phyloP scores from a whole-genome alignment of 1,140 invertebrate species.

The Bombus waltoni region DNA sequence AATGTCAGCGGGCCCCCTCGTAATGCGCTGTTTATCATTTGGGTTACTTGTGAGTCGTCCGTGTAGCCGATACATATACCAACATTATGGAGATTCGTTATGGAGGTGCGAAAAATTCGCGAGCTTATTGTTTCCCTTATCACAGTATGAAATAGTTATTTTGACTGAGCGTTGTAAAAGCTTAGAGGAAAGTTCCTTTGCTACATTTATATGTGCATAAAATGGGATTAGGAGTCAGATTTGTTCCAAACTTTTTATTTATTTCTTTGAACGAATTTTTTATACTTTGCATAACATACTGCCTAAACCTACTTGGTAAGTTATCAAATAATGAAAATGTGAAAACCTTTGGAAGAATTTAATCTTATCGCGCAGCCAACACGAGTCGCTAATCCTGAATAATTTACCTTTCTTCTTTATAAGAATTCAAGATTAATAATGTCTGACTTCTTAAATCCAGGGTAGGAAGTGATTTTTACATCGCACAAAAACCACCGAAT shows the following conservation, averaged over 20 bases:
- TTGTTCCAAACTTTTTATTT: no score
- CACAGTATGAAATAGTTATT: not conserved
- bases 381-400: slow-evolving; percentile 15
- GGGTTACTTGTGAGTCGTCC: slow-evolving; percentile 45
- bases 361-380: slow-evolving; percentile 12
- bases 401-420: not conserved
- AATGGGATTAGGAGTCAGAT: no score
- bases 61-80: slow-evolving; percentile 45
- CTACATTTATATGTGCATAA: no score
- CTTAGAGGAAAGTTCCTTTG: not conserved
- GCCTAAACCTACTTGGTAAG: not conserved
- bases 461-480: no score
- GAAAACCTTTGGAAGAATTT: slow-evolving; percentile 31
- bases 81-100: not conserved
- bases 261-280: no score
- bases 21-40: slow-evolving; percentile 73
- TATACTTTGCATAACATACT: not conserved
- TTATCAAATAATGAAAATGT: slow-evolving; percentile 21
- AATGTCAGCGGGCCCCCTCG: slow-evolving; percentile 72
- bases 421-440: slow-evolving; percentile 1
- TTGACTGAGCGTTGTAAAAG: not conserved
- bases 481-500: no score
- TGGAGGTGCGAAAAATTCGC: not conserved
- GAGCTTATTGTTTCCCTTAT: not conserved
- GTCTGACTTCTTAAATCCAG: not conserved